Conservation (phyloP, 1,140 invertebrate genomes). For the Argopecten irradians region DNA sequence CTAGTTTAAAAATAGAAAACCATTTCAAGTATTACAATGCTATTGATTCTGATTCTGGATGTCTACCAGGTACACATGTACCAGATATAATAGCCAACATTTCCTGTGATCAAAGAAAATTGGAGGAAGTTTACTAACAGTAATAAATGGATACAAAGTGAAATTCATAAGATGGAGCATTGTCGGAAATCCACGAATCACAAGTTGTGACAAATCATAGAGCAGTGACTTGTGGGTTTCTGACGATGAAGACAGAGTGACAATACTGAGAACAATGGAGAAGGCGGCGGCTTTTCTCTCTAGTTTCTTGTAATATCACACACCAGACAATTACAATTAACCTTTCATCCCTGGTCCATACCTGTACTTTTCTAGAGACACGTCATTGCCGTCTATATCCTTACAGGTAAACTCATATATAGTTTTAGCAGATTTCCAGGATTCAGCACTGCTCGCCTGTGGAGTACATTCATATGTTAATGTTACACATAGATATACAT, state of each 20-base stretch:
- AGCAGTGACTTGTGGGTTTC: too few relatives aligned
- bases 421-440: slow-evolving; percentile 67
- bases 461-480: neutral
- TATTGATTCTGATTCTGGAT: too few relatives aligned
- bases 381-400: slow-evolving; percentile 78
- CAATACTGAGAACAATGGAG: neutral
- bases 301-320: neutral
- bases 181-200: too few relatives aligned
- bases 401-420: slow-evolving; percentile 79
- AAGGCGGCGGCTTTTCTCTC: neutral
- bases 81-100: too few relatives aligned
- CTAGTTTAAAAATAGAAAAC: too few relatives aligned
- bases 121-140: too few relatives aligned
- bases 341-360: slow-evolving; percentile 53
- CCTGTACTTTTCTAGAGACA: slow-evolving; percentile 79
- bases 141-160: too few relatives aligned
- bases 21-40: too few relatives aligned
- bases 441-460: slow-evolving; percentile 27
- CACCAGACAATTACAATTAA: neutral
- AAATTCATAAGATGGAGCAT: too few relatives aligned
- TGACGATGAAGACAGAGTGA: neutral
- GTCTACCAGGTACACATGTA: too few relatives aligned
- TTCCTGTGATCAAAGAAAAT: too few relatives aligned
- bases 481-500: neutral
- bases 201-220: too few relatives aligned